phyloP scores from a whole-genome alignment of 2,797 vertebrate species.

The Onychomys leucogaster region DNA sequence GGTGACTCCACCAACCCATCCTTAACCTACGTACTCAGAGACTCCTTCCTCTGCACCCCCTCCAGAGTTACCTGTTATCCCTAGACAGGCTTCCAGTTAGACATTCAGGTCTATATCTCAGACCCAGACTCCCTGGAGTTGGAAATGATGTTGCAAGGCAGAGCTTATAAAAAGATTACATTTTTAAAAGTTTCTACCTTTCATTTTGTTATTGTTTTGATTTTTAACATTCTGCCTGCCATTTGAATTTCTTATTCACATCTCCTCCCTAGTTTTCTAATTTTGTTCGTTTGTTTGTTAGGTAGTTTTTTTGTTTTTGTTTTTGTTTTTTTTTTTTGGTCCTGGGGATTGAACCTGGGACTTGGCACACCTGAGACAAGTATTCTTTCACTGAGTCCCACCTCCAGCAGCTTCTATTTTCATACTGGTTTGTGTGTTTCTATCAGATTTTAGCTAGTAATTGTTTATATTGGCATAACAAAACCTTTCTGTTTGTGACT shows the following conservation, averaged over 20 bases:
- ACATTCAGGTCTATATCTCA: background rate
- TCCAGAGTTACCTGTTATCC: background rate
- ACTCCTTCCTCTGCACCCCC: background rate
- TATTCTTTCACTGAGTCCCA: background rate
- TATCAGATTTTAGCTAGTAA: background rate
- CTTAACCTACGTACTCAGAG: background rate
- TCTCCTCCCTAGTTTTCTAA: background rate
- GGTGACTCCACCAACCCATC: background rate
- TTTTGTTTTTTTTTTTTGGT: background rate
- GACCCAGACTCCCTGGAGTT: too few relatives aligned
- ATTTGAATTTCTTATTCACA: background rate
- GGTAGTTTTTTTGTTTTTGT: too few relatives aligned
- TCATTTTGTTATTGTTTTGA: background rate
- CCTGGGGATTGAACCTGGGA: too few relatives aligned
- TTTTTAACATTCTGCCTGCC: background rate
- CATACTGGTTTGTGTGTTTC: background rate
- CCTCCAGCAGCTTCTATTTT: background rate
- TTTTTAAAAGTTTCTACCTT: background rate
- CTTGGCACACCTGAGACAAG: background rate
- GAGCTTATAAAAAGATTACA: background rate
- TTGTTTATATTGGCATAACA: background rate
- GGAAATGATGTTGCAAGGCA: background rate
- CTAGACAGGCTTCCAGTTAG: background rate
- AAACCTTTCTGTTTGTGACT: background rate
- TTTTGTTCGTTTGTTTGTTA: background rate